Percentiles rank a stretch among this genome's conserved stretches.
Evolutionary conservation across 2,113 vertebrate species (phyloP).

Genomic region (Centropristis striata): DNA sequence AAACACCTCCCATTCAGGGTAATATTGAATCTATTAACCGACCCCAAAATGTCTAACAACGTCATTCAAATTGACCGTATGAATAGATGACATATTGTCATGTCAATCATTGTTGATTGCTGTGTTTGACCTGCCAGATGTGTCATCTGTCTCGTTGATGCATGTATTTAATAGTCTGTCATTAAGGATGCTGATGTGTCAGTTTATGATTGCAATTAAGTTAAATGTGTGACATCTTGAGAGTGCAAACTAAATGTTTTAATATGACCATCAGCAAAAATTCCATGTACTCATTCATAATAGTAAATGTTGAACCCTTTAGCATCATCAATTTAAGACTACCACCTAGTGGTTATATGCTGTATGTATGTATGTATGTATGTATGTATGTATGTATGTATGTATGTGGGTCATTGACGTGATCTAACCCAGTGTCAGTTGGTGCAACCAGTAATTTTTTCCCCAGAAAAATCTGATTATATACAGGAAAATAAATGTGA

Average conservation of each 20-base stretch:
- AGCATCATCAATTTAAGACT: slow-evolving; percentile 50
- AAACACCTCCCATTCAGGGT: neutral
- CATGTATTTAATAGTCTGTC: neutral
- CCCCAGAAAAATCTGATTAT: too few relatives aligned
- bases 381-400: too few relatives aligned
- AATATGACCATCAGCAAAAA: neutral
- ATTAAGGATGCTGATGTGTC: neutral
- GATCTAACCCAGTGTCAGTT: too few relatives aligned
- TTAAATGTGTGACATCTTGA: neutral
- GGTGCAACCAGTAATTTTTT: too few relatives aligned
- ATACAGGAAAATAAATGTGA: too few relatives aligned
- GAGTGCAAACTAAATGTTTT: neutral
- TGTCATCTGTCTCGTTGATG: neutral
- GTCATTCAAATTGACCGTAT: slow-evolving; percentile 41
- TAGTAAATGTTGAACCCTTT: neutral
- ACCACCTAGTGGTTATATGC: slow-evolving; percentile 71
- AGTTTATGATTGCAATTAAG: neutral
- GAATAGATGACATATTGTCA: neutral
- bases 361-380: neutral
- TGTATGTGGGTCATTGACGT: too few relatives aligned
- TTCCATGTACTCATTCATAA: neutral
- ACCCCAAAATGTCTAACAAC: neutral
- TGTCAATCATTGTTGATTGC: slow-evolving; percentile 1
- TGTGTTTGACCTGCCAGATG: neutral
- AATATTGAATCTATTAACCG: neutral